Base-by-base conservation (phyloP, 2,113 vertebrate species). In the Channa argus region DNA sequence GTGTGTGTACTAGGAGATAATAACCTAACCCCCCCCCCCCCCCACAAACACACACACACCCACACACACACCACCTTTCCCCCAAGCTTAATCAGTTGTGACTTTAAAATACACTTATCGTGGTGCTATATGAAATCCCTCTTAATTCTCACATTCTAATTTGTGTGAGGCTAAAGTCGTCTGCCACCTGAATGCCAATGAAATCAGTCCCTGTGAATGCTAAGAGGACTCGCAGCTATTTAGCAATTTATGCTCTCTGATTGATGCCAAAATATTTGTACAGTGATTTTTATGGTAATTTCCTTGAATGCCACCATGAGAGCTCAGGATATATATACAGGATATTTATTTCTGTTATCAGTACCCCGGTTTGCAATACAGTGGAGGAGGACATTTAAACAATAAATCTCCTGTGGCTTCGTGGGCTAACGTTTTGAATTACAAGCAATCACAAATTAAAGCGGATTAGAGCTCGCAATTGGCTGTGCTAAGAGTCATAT, bases 381-480 rank as follows among this genome's bases (percentile, higher is more conserved):
- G 77, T 82, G 76, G 66, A 47, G 82, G 75, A 84, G 80, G 75
- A 89, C 87, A 80, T 80, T 76, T 74, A 76, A 92, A 88, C 85
- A 84, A 84, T 77, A 71, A 66, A 71, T 79, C 83, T 88, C 84
- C 53, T 14, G 71, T 78, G 89, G 74, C 90, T 91, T 82, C 83
- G 85, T 77, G 69, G 80, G 71, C 84, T 80, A 65, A 68, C 78
- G 71, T 86, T 84, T 86, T 82, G 85, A 87, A 86, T 92, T 84
- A 90, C 91, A 92, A 86, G 77, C 82, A 81, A 89, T 90, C 85
- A 53, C 84, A 87, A 89, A 84, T 90, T 86, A 88, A 91, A 87
- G 79, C 78, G 86, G 90, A 92, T 90, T 90, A 89, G 68, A 71
- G 85, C 77, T 77, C 41, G 74, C 79, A 76, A 90, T 81, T 85